phyloP scores from a whole-genome alignment of 2,113 vertebrate genomes.

The Toxotes chatareus region DNA sequence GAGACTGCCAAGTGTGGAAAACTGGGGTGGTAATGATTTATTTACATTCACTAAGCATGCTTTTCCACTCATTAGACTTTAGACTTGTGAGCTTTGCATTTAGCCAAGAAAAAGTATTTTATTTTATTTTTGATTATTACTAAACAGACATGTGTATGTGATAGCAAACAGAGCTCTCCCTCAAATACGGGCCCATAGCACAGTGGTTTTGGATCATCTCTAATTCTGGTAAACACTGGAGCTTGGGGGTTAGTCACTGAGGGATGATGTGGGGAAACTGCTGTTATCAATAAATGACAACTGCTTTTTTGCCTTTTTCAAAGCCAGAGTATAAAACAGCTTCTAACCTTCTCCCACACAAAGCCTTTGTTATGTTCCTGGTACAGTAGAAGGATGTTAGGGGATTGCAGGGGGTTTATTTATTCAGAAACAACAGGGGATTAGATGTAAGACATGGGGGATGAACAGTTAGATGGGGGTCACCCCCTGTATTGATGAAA shows the following conservation, averaged over 20 bases:
- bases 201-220: constrained; percentile 45
- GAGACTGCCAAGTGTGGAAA: constrained; percentile 44
- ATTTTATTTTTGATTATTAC: constrained; percentile 20
- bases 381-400: constrained; percentile 35
- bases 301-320: constrained; percentile 19
- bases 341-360: constrained; percentile 42
- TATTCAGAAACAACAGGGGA: constrained; percentile 44
- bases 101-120: background rate
- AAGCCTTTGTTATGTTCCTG: constrained; percentile 59
- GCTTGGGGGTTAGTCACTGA: constrained; percentile 25
- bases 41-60: constrained; percentile 27
- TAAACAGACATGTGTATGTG: constrained; percentile 24
- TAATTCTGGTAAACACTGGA: constrained; percentile 41
- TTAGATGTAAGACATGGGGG: constrained; percentile 34
- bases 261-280: constrained; percentile 39
- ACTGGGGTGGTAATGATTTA: constrained; percentile 40
- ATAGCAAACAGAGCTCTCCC: constrained; percentile 41
- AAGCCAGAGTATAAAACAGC: constrained; percentile 41
- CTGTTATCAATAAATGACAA: constrained; percentile 69
- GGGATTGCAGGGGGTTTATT: constrained; percentile 32
- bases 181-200: constrained; percentile 21
- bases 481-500: constrained; percentile 38
- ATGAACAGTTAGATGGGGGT: constrained; percentile 31
- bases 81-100: constrained; percentile 18
- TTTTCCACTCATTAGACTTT: constrained; percentile 15